These are phyloP conservation scores for Petrosia ficiformis DNA, from an alignment of 37 sponge, comb jelly and placozoan genomes.

Conservation along the genomic window DNA sequence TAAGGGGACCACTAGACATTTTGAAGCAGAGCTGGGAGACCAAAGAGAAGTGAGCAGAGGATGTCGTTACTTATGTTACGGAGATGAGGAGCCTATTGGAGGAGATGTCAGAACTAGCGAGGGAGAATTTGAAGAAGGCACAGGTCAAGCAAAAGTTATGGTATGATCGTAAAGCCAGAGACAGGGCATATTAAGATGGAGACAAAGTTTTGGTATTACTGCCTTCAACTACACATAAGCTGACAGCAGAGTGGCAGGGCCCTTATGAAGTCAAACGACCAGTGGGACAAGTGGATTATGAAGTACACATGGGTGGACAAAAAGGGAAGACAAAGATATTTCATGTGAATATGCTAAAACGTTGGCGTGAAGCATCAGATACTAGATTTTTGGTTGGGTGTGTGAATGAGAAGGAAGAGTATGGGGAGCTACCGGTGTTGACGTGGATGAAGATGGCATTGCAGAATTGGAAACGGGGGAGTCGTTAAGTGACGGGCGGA, in stretches of 20 bases:
- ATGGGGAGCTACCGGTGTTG: not conserved
- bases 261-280: too few species aligned
- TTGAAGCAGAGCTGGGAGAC: not conserved
- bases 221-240: constrained; percentile 13
- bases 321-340: constrained; percentile 18
- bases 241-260: constrained; percentile 24
- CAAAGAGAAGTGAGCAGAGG: constrained; percentile 7
- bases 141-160: constrained; percentile 22
- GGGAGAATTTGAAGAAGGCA: constrained; percentile 11
- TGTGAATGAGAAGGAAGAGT: not conserved
- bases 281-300: constrained; percentile 21
- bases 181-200: constrained; percentile 8
- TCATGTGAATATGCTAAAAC: constrained; percentile 37
- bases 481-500: not conserved
- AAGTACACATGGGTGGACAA: constrained; percentile 4
- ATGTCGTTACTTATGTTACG: not conserved
- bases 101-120: constrained; percentile 11
- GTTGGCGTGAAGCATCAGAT: constrained; percentile 11
- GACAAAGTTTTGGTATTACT: constrained; percentile 26
- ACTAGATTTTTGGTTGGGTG: not conserved
- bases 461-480: too few species aligned
- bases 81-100: not conserved
- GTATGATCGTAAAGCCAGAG: too few species aligned
- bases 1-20: not conserved
- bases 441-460: not conserved